Conservation (phyloP, 2,797 vertebrate genomes). For the Orestias chungarensis region DNA sequence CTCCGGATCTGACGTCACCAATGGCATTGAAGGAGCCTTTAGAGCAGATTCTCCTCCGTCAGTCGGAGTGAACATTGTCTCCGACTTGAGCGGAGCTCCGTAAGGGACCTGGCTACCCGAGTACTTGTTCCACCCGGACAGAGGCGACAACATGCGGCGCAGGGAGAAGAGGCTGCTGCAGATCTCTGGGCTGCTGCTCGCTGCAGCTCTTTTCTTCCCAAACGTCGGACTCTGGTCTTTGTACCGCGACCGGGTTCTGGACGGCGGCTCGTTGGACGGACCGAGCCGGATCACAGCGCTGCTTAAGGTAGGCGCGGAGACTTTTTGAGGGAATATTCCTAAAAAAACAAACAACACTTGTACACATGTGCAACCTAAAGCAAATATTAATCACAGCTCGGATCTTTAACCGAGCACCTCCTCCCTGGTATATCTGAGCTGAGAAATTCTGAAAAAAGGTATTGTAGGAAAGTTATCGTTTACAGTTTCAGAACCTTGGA, state of each 20-base stretch:
- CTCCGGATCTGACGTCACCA: conserved; percentile 25
- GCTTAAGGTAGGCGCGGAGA: neutral
- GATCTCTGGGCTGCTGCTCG: conserved; percentile 86
- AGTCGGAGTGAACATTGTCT: conserved; percentile 1
- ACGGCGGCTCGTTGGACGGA: conserved; percentile 72
- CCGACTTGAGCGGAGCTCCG: neutral
- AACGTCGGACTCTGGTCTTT: conserved; percentile 93
- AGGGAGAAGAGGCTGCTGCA: conserved; percentile 93
- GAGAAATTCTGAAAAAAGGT: neutral
- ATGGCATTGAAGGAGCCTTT: neutral
- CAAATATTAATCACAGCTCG: neutral
- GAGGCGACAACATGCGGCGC: conserved; percentile 79
- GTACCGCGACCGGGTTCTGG: conserved; percentile 87
- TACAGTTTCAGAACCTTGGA: conserved; percentile 27
- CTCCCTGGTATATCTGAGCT: too few species aligned
- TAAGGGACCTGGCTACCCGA: neutral
- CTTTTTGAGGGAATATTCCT: neutral
- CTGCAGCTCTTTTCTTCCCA: conserved; percentile 89
- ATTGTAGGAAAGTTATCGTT: neutral
- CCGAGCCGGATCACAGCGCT: conserved; percentile 53
- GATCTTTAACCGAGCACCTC: neutral
- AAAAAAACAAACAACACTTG: neutral
- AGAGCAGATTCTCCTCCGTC: neutral
- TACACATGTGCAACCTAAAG: neutral
- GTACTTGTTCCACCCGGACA: neutral